Percentiles rank a stretch among this genome's conserved stretches.
These are phyloP conservation scores for Lepidurus arcticus DNA, from an alignment of 1,140 invertebrate genomes.

Conservation along the genomic window DNA sequence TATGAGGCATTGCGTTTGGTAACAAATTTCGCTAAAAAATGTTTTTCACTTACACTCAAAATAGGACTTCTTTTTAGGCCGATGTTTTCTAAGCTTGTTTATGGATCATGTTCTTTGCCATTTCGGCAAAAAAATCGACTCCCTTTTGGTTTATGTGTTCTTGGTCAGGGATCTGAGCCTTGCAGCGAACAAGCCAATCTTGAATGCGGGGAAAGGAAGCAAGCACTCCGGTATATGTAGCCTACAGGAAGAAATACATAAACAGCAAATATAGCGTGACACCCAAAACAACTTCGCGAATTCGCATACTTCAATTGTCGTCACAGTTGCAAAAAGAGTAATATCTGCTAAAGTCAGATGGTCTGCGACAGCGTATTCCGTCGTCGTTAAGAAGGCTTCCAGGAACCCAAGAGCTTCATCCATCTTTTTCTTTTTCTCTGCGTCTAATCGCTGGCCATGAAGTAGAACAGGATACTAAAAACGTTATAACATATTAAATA, in stretches of 20 bases:
- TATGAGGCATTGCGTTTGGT: no score
- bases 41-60: no score
- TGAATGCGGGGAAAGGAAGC: slow-evolving; percentile 56
- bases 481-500: slow-evolving; percentile 28
- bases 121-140: slow-evolving; percentile 42
- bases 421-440: slow-evolving; percentile 40
- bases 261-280: neutral
- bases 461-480: slow-evolving; percentile 53
- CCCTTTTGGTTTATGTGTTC: slow-evolving; percentile 58
- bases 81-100: slow-evolving; percentile 27
- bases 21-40: no score
- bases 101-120: slow-evolving; percentile 43
- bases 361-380: slow-evolving; percentile 44
- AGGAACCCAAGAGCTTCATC: slow-evolving; percentile 44
- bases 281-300: neutral
- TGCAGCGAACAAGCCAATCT: slow-evolving; percentile 59
- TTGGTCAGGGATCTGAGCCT: slow-evolving; percentile 62
- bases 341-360: slow-evolving; percentile 34
- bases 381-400: slow-evolving; percentile 43
- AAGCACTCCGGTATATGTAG: slow-evolving; percentile 58
- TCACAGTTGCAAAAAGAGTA: slow-evolving; percentile 27
- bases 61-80: no score
- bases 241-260: slow-evolving; percentile 43
- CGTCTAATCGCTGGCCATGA: slow-evolving; percentile 33
- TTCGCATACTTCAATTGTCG: slow-evolving; percentile 32